Evolutionary conservation across 2,113 vertebrate genomes (phyloP).

Genomic region (Pseudorhombus dupliciocellatus): DNA sequence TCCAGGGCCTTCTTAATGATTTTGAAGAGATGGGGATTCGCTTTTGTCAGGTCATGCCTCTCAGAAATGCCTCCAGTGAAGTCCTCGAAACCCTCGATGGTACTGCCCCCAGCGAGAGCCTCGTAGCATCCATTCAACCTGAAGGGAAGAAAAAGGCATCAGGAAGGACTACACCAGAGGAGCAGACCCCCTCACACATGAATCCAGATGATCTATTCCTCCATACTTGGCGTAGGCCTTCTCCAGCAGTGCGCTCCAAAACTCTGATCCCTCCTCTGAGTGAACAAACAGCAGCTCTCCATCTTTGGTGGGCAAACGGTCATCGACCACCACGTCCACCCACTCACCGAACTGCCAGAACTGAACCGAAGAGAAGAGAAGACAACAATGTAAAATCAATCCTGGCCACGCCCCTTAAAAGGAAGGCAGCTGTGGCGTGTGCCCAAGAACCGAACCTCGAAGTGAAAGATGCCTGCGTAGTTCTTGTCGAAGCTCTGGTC

Average conservation of each 20-base stretch:
- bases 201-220: constrained; percentile 28
- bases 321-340: constrained; percentile 83
- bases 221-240: constrained; percentile 79
- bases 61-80: constrained; percentile 94
- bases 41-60: constrained; percentile 80
- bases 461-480: constrained; percentile 93
- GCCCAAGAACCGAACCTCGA: constrained; percentile 80
- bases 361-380: constrained; percentile 50
- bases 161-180: background rate
- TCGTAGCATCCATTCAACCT: constrained; percentile 93
- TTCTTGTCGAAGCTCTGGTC: constrained; percentile 84
- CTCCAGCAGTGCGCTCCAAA: constrained; percentile 82
- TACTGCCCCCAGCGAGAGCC: constrained; percentile 90
- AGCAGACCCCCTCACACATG: constrained; percentile 43
- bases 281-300: constrained; percentile 83
- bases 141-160: background rate
- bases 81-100: constrained; percentile 95
- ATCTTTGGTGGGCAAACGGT: constrained; percentile 79
- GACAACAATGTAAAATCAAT: background rate
- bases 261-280: constrained; percentile 78
- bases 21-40: constrained; percentile 71
- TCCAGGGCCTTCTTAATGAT: constrained; percentile 77
- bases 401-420: background rate
- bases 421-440: background rate
- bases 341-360: constrained; percentile 85